Evolutionary conservation across 2,113 vertebrate species (phyloP), one percentile per base, ranked within the genome.

Genomic region (Struthio camelus): DNA sequence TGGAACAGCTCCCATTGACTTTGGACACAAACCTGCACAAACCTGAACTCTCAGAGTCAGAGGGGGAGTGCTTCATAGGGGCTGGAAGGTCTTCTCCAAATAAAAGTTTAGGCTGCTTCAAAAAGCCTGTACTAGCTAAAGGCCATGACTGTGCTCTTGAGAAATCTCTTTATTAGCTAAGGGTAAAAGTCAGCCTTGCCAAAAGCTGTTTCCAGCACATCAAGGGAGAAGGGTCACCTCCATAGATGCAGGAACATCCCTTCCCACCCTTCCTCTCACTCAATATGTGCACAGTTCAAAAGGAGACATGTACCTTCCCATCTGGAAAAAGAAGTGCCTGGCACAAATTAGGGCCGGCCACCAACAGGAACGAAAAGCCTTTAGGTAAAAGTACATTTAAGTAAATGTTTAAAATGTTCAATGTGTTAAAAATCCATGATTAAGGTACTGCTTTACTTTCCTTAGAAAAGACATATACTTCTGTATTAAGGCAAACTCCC

Each of bases 291-390:
- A 50, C 30, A 11, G 48, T 65, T 11, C 84, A 53, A 90, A 92
- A 82, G 13, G 25, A 93, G 58, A 10, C 6, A 54, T 1, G 0
- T 50, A 73, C 9, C 9, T 75, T 54, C 10, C 61, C 24, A 76
- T 44, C 25, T n/a, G 17, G 70, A 77, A 75, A 78, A 36, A 61
- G 2, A 71, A 56, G 18, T 32, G 24, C 19, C 18, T 1, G 6
- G 44, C 30, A 75, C 20, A 75, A 81, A 75, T 75, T 53, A 61
- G 12, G 22, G 16, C 17, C 66, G 32, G 19, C 22, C 28, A 16
- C n/a, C 7, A 69, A 19, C 0, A 0, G n/a, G 23, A 64, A 1
- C 54, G 36, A 42, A 71, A 87, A 92, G 20, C 7, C 24, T 59
- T 50, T 53, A 3, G 0, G 12, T 40, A 53, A 87, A 81, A 40